These are phyloP conservation scores for Sinhomidia bicolor DNA, from an alignment of 2,888 invertebrate species.

Conservation along the genomic window DNA sequence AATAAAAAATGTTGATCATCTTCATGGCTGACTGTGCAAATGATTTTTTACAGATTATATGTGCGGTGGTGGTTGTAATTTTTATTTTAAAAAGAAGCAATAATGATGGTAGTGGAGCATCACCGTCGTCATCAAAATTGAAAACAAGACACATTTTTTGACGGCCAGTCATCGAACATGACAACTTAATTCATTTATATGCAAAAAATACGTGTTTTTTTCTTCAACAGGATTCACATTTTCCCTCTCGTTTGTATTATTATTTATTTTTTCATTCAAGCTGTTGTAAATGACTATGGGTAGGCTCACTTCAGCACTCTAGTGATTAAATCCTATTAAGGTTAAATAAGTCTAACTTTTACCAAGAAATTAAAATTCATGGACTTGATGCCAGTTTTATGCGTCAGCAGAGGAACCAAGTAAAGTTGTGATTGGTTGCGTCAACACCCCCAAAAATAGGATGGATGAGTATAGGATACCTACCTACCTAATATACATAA, in stretches of 20 bases:
- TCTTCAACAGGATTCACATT: background rate
- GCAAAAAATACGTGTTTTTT: background rate
- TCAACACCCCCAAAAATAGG: too few relatives aligned
- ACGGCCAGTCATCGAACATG: constrained; percentile 17
- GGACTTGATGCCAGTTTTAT: background rate
- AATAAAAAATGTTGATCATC: background rate
- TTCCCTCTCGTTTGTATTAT: background rate
- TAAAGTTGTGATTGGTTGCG: background rate
- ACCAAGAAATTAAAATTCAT: background rate
- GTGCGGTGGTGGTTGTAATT: background rate
- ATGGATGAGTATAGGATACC: too few relatives aligned
- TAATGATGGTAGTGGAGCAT: constrained; percentile 2
- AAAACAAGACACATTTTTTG: constrained; percentile 18
- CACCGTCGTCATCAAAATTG: background rate
- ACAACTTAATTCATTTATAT: constrained; percentile 21
- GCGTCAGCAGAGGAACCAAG: background rate
- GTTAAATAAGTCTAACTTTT: background rate
- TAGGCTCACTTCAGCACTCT: too few relatives aligned
- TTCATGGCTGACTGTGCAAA: background rate
- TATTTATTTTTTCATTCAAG: background rate
- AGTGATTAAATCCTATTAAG: too few relatives aligned
- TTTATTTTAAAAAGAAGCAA: background rate
- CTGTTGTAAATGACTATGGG: too few relatives aligned
- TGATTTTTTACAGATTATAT: background rate
- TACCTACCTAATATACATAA: too few relatives aligned